A percentile compares a stretch with the other conserved stretches of the same genome.
Conservation (phyloP, 1,140 invertebrate species). For the Hypsibius dujardini region DNA sequence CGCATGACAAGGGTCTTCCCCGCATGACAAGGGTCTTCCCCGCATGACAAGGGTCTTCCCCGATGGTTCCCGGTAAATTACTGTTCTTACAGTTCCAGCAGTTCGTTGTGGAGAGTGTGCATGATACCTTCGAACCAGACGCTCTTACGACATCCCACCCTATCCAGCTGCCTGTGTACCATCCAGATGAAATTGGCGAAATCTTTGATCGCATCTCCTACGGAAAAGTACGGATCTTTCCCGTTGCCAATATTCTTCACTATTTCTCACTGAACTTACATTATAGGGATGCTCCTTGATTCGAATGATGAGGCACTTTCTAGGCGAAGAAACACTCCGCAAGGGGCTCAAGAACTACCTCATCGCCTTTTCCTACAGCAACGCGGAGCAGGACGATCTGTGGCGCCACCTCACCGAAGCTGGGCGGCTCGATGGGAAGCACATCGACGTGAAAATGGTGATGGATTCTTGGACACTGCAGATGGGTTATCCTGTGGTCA, state of each 20-base stretch:
- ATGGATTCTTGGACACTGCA: conserved; percentile 82
- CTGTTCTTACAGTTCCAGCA: conserved; percentile 36
- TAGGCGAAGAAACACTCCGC: conserved; percentile 65
- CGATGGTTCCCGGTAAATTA: no score
- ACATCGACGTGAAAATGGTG: conserved; percentile 41
- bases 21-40: no score
- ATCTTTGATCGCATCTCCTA: conserved; percentile 88
- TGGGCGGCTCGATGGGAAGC: conserved; percentile 41
- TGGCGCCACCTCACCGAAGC: conserved; percentile 60
- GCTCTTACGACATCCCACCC: conserved; percentile 71
- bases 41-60: no score
- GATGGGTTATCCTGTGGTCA: conserved; percentile 65
- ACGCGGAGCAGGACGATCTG: conserved; percentile 64
- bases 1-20: no score
- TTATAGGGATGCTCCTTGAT: conserved; percentile 65
- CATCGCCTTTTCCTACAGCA: conserved; percentile 50
- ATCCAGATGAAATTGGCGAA: conserved; percentile 77
- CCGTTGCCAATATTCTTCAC: conserved; percentile 3
- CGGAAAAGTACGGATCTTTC: conserved; percentile 45
- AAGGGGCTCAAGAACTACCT: conserved; percentile 58
- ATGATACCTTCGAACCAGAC: conserved; percentile 63
- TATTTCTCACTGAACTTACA: conserved; percentile 24
- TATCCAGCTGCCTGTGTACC: conserved; percentile 62
- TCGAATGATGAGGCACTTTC: conserved; percentile 80
- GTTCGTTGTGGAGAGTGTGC: conserved; percentile 61